Evolutionary conservation across 2,888 invertebrate species (phyloP), one percentile per base, ranked within the genome.

Genomic region (Limenitis camilla): DNA sequence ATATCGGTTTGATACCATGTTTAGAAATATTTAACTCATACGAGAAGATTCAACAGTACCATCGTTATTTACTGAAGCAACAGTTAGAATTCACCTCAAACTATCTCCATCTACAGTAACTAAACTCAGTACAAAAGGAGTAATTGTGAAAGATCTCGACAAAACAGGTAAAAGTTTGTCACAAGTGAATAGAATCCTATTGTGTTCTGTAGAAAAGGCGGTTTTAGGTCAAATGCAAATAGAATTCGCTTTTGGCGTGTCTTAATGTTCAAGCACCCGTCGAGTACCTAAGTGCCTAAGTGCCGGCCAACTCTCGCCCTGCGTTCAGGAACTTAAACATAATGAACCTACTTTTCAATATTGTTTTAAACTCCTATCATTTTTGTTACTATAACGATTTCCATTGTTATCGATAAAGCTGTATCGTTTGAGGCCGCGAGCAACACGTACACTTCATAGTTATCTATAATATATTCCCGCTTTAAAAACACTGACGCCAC

Each of bases 201-300:
- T 61, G 60, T 63, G 49, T 51, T 55, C 55, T 55, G 61, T 70
- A 74, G 73, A 74, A 74, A 73, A 74, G 73, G 63, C 62, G 72
- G 72, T 81, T 77, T 72, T 75, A 74, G 81, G 82, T 82, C 80
- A 81, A 77, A 82, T 84, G 81, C 75, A 81, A 83, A 81, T 83
- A 77, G 68, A 74, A 74, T 75, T 76, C 71, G 76, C 75, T 74
- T 73, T 78, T 81, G 76, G 81, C 79, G 78, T 81, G 80, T 71
- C 71, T 69, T 67, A 66, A 68, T 71, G 68, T 73, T 75, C 68
- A 68, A 72, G 31, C 32, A 33, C 32, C 40, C 30, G 6, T 30
- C 28, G 52, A 49, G 43, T 45, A 27, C 11, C 45, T 36, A n/a
- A 38, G 36, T 29, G 11, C 36, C 6, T 11, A 35, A 28, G 11